Conservation (phyloP, 2,888 invertebrate genomes). For the Erebia palarica region DNA sequence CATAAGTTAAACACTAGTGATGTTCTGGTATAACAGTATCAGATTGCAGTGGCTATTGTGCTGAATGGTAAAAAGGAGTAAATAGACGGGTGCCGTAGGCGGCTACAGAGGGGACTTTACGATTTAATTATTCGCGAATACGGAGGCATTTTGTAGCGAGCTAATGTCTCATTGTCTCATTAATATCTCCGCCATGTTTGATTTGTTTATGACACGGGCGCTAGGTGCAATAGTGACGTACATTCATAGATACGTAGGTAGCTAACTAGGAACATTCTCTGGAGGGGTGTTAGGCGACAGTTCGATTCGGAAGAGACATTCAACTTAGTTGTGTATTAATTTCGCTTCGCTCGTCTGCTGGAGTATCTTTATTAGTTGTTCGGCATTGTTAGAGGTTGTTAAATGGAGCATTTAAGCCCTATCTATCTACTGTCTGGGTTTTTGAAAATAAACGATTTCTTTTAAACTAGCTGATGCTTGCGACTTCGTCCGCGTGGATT, state of each 20-base stretch:
- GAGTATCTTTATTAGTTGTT: slow-evolving; percentile 41
- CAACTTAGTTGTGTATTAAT: slow-evolving; percentile 49
- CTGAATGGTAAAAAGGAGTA: slow-evolving; percentile 82
- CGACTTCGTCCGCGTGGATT: too few species aligned
- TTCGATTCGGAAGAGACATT: slow-evolving; percentile 48
- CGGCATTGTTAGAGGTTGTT: slow-evolving; percentile 20
- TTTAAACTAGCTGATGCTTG: too few species aligned
- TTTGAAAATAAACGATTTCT: too few species aligned
- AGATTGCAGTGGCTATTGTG: slow-evolving; percentile 81
- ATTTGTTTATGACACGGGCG: slow-evolving; percentile 79
- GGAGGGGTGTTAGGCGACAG: slow-evolving; percentile 46
- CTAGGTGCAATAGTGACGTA: slow-evolving; percentile 56
- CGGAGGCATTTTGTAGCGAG: slow-evolving; percentile 82
- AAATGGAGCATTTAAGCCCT: slow-evolving; percentile 7
- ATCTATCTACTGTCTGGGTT: too few species aligned
- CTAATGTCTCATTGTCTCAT: slow-evolving; percentile 83
- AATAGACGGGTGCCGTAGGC: slow-evolving; percentile 79
- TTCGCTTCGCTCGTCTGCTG: slow-evolving; percentile 41
- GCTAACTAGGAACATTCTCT: slow-evolving; percentile 15
- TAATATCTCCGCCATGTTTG: slow-evolving; percentile 82
- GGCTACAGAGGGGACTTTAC: slow-evolving; percentile 81
- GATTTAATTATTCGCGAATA: slow-evolving; percentile 83
- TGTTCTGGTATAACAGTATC: slow-evolving; percentile 62
- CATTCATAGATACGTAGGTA: not conserved
- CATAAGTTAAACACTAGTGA: slow-evolving; percentile 44